These are phyloP conservation scores for Alentia gelatinosa DNA, from an alignment of 2,888 invertebrate genomes.

Conservation along the genomic window DNA sequence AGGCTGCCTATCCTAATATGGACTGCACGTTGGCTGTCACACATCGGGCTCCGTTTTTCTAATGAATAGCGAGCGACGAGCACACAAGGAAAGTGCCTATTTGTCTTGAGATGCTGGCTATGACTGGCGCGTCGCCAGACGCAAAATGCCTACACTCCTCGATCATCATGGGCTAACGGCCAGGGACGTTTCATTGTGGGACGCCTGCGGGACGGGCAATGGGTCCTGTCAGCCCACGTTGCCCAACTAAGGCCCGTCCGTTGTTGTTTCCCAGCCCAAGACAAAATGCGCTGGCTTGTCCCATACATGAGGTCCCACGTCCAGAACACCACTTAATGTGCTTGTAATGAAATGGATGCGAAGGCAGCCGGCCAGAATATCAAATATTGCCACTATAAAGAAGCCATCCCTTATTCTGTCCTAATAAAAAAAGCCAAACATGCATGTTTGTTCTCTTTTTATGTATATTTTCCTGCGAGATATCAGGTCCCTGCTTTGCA, in stretches of 20 bases:
- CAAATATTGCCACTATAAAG: background rate
- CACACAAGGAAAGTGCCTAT: slow-evolving; percentile 8
- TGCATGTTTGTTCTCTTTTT: too few relatives aligned
- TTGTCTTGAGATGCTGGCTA: background rate
- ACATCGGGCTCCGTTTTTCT: background rate
- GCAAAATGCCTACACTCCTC: background rate
- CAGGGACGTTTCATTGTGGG: background rate
- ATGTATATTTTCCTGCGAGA: background rate
- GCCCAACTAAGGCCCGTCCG: background rate
- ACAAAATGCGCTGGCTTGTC: background rate
- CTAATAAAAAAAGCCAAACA: background rate
- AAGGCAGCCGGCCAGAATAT: background rate
- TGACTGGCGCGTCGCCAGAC: background rate
- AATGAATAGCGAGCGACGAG: background rate
- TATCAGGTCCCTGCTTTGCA: background rate
- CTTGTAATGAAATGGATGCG: background rate
- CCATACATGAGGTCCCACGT: too few relatives aligned
- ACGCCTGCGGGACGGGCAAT: background rate
- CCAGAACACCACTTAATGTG: background rate
- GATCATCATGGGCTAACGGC: background rate
- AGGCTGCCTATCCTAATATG: background rate
- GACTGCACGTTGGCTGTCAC: background rate
- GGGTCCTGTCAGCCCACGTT: background rate
- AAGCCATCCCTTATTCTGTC: too few relatives aligned
- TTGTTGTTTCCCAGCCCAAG: background rate